Evolutionary conservation across 2,797 vertebrate species (phyloP).

Genomic region (Scolopax rusticola): DNA sequence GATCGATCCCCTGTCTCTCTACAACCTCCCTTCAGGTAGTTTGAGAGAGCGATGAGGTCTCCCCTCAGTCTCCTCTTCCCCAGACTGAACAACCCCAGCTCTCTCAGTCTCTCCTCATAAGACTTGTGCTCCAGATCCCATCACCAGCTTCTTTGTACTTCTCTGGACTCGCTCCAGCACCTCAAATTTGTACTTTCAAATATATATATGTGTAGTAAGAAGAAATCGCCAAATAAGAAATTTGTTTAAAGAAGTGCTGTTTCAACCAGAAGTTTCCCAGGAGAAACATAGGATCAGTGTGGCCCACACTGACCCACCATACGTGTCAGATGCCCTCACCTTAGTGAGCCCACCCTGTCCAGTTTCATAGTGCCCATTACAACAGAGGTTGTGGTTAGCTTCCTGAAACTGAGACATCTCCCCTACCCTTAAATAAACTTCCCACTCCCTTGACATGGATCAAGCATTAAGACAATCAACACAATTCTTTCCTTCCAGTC

Average conservation of each 20-base stretch:
- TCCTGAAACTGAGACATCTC: too few relatives aligned
- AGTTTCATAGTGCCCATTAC: fast-evolving
- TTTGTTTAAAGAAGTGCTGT: background rate
- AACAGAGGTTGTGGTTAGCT: too few relatives aligned
- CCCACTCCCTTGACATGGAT: fast-evolving
- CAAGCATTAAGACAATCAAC: background rate
- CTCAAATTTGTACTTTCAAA: background rate
- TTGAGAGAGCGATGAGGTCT: too few relatives aligned
- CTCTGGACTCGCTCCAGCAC: too few relatives aligned
- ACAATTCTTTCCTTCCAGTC: background rate
- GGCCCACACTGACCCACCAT: fast-evolving
- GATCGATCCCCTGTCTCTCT: too few relatives aligned
- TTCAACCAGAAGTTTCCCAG: background rate
- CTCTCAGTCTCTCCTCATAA: too few relatives aligned
- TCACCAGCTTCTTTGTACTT: too few relatives aligned
- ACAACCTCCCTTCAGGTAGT: too few relatives aligned
- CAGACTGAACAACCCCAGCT: too few relatives aligned
- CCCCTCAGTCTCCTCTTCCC: too few relatives aligned
- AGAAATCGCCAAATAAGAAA: background rate
- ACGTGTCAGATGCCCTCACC: fast-evolving
- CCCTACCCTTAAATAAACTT: fast-evolving
- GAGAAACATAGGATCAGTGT: fast-evolving
- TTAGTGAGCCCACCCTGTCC: background rate
- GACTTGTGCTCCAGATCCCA: too few relatives aligned
- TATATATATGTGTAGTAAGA: too few relatives aligned